Conservation (phyloP, 1,140 invertebrate genomes). For the Ips nitidus region DNA sequence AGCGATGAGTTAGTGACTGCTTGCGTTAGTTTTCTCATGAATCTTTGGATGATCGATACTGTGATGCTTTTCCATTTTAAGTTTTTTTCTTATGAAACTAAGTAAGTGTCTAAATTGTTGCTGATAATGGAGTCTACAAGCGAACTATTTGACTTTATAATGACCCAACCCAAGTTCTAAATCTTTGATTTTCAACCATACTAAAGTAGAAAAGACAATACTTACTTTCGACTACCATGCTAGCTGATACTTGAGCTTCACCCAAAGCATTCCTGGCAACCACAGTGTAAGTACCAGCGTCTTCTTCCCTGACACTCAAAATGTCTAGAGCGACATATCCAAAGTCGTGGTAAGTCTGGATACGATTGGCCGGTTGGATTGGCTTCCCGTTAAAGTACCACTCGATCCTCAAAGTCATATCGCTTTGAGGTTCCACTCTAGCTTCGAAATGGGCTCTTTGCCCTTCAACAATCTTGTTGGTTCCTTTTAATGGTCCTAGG, state of each 20-base stretch:
- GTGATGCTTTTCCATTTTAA: too few species aligned
- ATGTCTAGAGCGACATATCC: conserved; percentile 95
- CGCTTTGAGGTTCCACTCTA: conserved; percentile 89
- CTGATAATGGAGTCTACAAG: too few species aligned
- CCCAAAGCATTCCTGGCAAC: conserved; percentile 86
- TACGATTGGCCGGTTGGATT: conserved; percentile 80
- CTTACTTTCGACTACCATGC: conserved; percentile 87
- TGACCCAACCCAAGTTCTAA: too few species aligned
- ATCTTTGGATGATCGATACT: too few species aligned
- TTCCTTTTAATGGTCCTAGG: conserved; percentile 83
- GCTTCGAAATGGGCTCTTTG: conserved; percentile 96
- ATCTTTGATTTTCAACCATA: too few species aligned
- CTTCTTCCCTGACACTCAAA: conserved; percentile 80
- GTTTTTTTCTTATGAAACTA: too few species aligned
- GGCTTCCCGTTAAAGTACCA: conserved; percentile 91
- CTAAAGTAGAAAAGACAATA: conserved; percentile 41
- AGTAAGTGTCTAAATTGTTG: too few species aligned
- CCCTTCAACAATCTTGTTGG: conserved; percentile 92
- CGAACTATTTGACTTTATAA: too few species aligned
- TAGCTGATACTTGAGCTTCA: conserved; percentile 77
- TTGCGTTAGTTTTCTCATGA: too few species aligned
- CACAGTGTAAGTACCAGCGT: conserved; percentile 85
- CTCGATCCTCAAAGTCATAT: conserved; percentile 83
- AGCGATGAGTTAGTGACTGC: too few species aligned
- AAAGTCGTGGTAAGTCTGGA: conserved; percentile 93